Percentiles rank a stretch among this genome's conserved stretches.
phyloP scores from a whole-genome alignment of 2,888 invertebrate genomes.

The Esperia sulphurella region DNA sequence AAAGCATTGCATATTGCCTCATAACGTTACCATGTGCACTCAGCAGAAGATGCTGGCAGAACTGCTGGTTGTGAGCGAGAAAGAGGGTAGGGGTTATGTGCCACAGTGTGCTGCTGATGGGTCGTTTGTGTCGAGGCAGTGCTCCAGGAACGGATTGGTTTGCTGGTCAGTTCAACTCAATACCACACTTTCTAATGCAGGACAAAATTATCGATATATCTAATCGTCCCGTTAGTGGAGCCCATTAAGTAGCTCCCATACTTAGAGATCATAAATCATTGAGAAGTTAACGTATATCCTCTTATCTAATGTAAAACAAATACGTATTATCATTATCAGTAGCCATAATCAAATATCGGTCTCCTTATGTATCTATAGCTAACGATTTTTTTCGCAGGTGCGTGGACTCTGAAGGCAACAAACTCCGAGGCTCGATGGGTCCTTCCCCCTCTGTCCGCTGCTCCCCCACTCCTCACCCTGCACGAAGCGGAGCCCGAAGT shows the following conservation, averaged over 20 bases:
- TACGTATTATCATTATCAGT: too few species aligned
- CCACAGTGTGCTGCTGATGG: constrained; percentile 89
- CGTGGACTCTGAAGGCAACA: constrained; percentile 88
- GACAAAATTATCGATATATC: too few species aligned
- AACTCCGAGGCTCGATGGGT: constrained; percentile 89
- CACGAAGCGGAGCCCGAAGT: constrained; percentile 70
- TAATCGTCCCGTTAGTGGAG: too few species aligned
- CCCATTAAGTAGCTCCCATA: too few species aligned
- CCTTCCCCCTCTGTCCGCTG: constrained; percentile 85
- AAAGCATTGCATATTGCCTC: constrained; percentile 85
- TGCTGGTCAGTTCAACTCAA: constrained; percentile 85
- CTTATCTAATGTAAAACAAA: too few species aligned
- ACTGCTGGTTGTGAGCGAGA: constrained; percentile 86
- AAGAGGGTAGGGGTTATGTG: constrained; percentile 89
- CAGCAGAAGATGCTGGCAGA: constrained; percentile 89
- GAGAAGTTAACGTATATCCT: too few species aligned
- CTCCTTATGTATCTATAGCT: too few species aligned
- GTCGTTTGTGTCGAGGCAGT: constrained; percentile 85
- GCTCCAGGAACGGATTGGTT: constrained; percentile 90
- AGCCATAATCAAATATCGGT: too few species aligned
- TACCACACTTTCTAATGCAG: too few species aligned
- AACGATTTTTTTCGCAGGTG: constrained; percentile 78
- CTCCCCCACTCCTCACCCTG: constrained; percentile 48
- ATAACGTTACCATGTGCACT: constrained; percentile 87
- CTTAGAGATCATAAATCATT: too few species aligned